Evolutionary conservation across 2,113 vertebrate genomes (phyloP).

Genomic region (Notechis scutatus): DNA sequence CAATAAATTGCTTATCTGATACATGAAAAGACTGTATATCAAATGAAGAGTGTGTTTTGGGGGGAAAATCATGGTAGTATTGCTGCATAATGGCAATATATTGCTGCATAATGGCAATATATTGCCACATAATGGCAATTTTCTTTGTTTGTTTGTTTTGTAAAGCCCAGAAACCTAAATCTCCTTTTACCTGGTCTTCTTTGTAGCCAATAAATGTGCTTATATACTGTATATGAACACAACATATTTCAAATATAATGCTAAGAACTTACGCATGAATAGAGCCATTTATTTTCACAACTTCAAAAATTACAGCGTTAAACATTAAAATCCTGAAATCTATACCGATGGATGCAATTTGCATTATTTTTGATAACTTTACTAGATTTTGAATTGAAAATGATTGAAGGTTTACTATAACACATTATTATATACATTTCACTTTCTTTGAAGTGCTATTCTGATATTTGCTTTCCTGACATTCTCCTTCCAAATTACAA

Average conservation of each 20-base stretch:
- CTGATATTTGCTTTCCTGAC: background rate
- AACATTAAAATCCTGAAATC: background rate
- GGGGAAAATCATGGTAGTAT: background rate
- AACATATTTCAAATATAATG: background rate
- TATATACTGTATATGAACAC: background rate
- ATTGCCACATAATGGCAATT: background rate
- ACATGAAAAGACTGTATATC: background rate
- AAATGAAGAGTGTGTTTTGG: background rate
- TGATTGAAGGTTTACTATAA: background rate
- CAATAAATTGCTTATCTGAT: background rate
- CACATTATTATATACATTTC: background rate
- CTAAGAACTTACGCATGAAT: background rate
- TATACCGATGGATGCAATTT: background rate
- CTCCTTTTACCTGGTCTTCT: background rate
- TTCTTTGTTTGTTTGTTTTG: background rate
- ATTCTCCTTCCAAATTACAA: background rate
- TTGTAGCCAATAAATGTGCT: background rate
- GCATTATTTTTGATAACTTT: background rate
- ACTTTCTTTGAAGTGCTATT: background rate
- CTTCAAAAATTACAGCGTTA: background rate
- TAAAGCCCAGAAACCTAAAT: background rate
- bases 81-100: background rate
- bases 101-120: background rate
- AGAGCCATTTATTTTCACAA: background rate
- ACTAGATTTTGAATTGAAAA: background rate